phyloP scores from a whole-genome alignment of 2,113 vertebrate species.

The Rutilus rutilus region DNA sequence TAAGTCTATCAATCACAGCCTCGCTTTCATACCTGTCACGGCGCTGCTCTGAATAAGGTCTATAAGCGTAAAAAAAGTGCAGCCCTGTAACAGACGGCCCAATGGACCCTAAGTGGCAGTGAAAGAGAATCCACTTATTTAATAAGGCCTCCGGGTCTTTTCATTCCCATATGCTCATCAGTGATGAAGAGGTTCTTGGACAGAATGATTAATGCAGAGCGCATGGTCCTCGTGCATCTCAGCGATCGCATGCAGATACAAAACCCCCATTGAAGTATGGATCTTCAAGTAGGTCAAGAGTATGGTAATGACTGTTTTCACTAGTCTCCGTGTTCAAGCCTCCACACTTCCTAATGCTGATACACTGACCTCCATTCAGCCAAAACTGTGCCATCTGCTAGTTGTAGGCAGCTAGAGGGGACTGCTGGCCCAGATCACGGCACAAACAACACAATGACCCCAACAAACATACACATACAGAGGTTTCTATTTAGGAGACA shows the following conservation, averaged over 20 bases:
- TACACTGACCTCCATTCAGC: slow-evolving; percentile 46
- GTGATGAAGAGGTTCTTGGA: not conserved
- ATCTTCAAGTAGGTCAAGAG: slow-evolving; percentile 42
- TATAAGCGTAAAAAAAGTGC: slow-evolving; percentile 13
- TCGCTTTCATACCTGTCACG: no score
- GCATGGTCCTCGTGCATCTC: slow-evolving; percentile 3
- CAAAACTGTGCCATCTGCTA: slow-evolving; percentile 56
- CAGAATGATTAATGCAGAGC: slow-evolving; percentile 28
- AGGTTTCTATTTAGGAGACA: slow-evolving; percentile 23
- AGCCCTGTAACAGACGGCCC: slow-evolving; percentile 43
- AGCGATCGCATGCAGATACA: slow-evolving; percentile 12
- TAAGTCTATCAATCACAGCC: no score
- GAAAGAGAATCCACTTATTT: slow-evolving; percentile 28
- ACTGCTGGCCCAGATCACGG: slow-evolving; percentile 53
- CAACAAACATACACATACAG: slow-evolving; percentile 40
- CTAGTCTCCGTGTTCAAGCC: slow-evolving; percentile 36
- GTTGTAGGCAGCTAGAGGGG: slow-evolving; percentile 45
- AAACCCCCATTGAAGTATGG: slow-evolving; percentile 31
- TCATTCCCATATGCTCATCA: slow-evolving; percentile 43
- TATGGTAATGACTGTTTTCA: slow-evolving; percentile 9
- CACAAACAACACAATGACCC: slow-evolving; percentile 41
- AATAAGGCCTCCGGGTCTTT: slow-evolving; percentile 23
- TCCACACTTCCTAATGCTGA: slow-evolving; percentile 26
- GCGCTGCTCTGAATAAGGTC: no score
- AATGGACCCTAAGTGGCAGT: slow-evolving; percentile 15